Percentiles rank a stretch among this genome's conserved stretches.
These are phyloP conservation scores for Andrena flavipes DNA, from an alignment of 2,888 invertebrate genomes.

Conservation along the genomic window DNA sequence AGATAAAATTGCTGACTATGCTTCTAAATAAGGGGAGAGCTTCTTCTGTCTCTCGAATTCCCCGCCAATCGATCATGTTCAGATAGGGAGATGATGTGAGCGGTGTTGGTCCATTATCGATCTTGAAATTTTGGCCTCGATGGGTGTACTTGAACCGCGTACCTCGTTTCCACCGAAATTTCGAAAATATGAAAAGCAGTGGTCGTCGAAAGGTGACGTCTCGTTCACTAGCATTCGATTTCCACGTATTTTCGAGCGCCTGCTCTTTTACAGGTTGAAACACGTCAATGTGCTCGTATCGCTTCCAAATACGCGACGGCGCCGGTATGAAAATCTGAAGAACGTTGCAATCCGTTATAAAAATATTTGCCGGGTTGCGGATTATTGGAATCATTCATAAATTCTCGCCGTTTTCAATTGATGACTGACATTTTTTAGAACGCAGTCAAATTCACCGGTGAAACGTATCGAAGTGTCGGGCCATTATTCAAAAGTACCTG, in stretches of 20 bases:
- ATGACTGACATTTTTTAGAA: not conserved
- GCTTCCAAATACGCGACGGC: not conserved
- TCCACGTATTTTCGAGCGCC: not conserved
- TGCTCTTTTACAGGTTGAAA: not conserved
- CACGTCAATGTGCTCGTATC: not conserved
- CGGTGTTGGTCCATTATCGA: not conserved
- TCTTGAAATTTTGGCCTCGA: not conserved
- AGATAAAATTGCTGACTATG: constrained; percentile 42
- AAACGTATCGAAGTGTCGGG: constrained; percentile 5
- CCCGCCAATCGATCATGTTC: constrained; percentile 8
- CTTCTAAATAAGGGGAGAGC: not conserved
- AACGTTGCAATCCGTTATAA: not conserved
- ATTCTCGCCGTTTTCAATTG: not conserved
- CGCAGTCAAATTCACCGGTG: constrained; percentile 33
- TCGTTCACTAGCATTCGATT: not conserved
- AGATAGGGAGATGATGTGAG: not conserved
- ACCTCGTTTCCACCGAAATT: too few relatives aligned
- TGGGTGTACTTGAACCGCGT: too few relatives aligned
- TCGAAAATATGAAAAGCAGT: too few relatives aligned
- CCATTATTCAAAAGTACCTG: constrained; percentile 9
- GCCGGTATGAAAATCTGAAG: not conserved
- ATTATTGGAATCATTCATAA: not conserved
- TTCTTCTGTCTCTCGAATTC: constrained; percentile 9
- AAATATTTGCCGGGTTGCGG: constrained; percentile 7
- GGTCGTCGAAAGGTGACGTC: not conserved